Percentiles rank a stretch among this genome's conserved stretches.
phyloP scores from a whole-genome alignment of 2,113 vertebrate species.

The Amazona guildingii region DNA sequence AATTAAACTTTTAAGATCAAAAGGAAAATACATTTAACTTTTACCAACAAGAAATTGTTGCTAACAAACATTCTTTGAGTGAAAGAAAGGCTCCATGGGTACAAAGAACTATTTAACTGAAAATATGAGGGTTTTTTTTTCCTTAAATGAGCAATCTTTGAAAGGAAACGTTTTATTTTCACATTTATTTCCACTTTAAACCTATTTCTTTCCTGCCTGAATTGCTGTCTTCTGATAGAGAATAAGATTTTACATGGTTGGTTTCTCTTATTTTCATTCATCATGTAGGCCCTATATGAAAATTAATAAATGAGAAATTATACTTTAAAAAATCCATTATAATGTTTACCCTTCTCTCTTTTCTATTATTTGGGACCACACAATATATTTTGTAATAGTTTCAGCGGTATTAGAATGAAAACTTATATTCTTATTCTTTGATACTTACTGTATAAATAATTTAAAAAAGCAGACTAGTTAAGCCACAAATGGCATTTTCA shows the following conservation, averaged over 20 bases:
- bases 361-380: neutral
- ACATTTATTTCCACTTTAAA: conserved; percentile 33
- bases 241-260: neutral
- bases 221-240: neutral
- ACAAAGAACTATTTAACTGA: conserved; percentile 17
- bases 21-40: conserved; percentile 42
- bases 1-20: conserved; percentile 60
- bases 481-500: neutral
- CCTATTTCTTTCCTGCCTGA: neutral
- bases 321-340: neutral
- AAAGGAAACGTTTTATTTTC: conserved; percentile 34
- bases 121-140: neutral
- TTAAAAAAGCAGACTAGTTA: fast-evolving
- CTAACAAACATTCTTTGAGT: conserved; percentile 28
- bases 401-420: neutral
- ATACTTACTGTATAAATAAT: fast-evolving
- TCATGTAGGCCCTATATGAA: neutral
- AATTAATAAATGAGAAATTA: neutral
- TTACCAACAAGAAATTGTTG: conserved; percentile 42
- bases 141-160: neutral
- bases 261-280: neutral
- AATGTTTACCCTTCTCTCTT: neutral
- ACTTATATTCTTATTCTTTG: neutral
- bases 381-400: neutral
- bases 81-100: conserved; percentile 17